Conservation (phyloP, 30 jellyfish, hydroid and myxozoan genomes). For the Hydractinia echinata region DNA sequence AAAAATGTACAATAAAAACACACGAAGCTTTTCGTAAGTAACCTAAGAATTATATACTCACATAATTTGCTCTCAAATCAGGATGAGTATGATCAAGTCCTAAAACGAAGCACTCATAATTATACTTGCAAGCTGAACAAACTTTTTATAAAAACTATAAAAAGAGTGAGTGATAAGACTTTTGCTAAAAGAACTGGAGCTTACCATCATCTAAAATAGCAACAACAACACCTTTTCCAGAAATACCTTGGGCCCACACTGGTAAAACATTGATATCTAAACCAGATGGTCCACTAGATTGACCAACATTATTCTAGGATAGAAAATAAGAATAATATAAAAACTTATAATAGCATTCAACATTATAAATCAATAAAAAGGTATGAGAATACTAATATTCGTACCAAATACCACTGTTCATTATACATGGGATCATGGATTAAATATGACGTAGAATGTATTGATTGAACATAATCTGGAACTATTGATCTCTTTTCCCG, state of each 20-base stretch:
- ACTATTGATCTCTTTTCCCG: slow-evolving; percentile 88
- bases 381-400: background rate
- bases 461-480: slow-evolving; percentile 81
- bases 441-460: slow-evolving; percentile 57
- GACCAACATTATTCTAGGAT: slow-evolving; percentile 91
- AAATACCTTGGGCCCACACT: slow-evolving; percentile 98
- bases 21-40: background rate
- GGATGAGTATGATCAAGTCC: slow-evolving; percentile 97
- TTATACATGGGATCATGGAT: slow-evolving; percentile 91
- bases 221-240: slow-evolving; percentile 95
- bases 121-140: background rate
- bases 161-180: background rate
- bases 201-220: slow-evolving; percentile 97
- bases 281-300: slow-evolving; percentile 96
- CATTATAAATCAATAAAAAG: too few species aligned
- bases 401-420: slow-evolving; percentile 98
- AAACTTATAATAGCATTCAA: background rate
- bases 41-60: slow-evolving; percentile 38
- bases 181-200: background rate
- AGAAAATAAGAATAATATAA: background rate
- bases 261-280: slow-evolving; percentile 92
- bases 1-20: background rate
- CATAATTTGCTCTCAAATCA: slow-evolving; percentile 82
- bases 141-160: background rate
- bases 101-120: background rate